Conservation (phyloP, 2,113 vertebrate species). For the Numida meleagris region DNA sequence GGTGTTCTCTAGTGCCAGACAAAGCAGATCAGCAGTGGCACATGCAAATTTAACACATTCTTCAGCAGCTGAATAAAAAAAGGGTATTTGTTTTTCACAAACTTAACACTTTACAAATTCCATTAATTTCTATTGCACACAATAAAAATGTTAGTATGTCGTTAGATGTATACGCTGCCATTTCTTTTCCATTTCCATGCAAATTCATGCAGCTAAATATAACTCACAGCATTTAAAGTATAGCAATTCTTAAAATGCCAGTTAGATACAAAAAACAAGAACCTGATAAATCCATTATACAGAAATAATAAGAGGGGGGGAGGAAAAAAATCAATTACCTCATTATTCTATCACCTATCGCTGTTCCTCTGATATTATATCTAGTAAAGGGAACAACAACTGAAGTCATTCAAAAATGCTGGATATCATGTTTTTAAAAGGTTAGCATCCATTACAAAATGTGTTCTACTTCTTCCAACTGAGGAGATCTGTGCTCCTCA, state of each 20-base stretch:
- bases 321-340: slow-evolving; percentile 89
- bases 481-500: slow-evolving; percentile 16
- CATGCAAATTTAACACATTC: slow-evolving; percentile 47
- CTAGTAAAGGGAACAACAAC: slow-evolving; percentile 88
- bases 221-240: slow-evolving; percentile 57
- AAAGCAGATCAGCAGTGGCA: slow-evolving; percentile 49
- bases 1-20: slow-evolving; percentile 20
- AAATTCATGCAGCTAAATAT: slow-evolving; percentile 70
- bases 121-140: slow-evolving; percentile 51
- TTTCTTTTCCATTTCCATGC: slow-evolving; percentile 61
- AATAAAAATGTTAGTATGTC: slow-evolving; percentile 46
- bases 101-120: background rate
- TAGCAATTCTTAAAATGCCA: slow-evolving; percentile 53
- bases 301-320: slow-evolving; percentile 39
- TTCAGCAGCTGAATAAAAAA: background rate
- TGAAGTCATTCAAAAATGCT: slow-evolving; percentile 77
- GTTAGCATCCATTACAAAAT: slow-evolving; percentile 52
- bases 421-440: slow-evolving; percentile 58
- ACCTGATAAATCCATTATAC: slow-evolving; percentile 65
- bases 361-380: slow-evolving; percentile 97
- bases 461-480: background rate
- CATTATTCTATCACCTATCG: slow-evolving; percentile 99
- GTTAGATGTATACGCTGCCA: slow-evolving; percentile 54
- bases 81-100: background rate
- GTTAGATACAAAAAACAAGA: slow-evolving; percentile 73